These are phyloP conservation scores for Pao palembangensis DNA, from an alignment of 2,113 vertebrate genomes.

Conservation along the genomic window DNA sequence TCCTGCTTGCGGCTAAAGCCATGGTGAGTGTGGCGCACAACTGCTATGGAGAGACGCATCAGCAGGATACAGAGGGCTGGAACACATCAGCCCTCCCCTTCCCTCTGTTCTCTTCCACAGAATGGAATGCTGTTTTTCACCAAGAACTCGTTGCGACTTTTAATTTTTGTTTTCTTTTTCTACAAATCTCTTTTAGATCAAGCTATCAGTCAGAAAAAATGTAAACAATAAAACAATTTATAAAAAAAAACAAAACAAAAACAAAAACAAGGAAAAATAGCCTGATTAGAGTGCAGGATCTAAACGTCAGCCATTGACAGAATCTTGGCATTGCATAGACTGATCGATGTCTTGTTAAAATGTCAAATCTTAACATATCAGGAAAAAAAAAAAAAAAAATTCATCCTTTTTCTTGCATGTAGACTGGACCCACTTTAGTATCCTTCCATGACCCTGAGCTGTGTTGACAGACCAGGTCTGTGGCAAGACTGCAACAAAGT, in stretches of 20 bases:
- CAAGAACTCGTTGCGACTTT: background rate
- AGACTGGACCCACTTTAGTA: slow-evolving; percentile 1
- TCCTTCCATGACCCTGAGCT: slow-evolving; percentile 30
- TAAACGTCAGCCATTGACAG: no score
- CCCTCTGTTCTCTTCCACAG: slow-evolving; percentile 1
- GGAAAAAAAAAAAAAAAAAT: no score
- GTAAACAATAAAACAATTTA: no score
- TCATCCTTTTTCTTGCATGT: background rate
- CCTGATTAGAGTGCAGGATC: no score
- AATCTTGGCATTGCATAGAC: no score
- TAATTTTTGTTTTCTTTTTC: background rate
- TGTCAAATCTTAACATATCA: no score
- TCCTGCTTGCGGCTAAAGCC: slow-evolving; percentile 72
- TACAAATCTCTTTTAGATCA: background rate
- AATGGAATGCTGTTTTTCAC: slow-evolving; percentile 6
- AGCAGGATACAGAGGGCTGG: slow-evolving; percentile 58
- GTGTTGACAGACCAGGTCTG: slow-evolving; percentile 5
- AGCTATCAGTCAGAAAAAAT: no score
- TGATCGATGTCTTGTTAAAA: no score
- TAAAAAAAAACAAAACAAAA: no score
- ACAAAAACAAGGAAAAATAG: no score
- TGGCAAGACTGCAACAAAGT: slow-evolving; percentile 10
- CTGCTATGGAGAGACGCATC: slow-evolving; percentile 55
- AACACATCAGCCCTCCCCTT: slow-evolving; percentile 20
- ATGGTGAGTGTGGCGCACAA: slow-evolving; percentile 66